Evolutionary conservation across 1,140 invertebrate genomes (phyloP).

Genomic region (Bombus difficillimus): DNA sequence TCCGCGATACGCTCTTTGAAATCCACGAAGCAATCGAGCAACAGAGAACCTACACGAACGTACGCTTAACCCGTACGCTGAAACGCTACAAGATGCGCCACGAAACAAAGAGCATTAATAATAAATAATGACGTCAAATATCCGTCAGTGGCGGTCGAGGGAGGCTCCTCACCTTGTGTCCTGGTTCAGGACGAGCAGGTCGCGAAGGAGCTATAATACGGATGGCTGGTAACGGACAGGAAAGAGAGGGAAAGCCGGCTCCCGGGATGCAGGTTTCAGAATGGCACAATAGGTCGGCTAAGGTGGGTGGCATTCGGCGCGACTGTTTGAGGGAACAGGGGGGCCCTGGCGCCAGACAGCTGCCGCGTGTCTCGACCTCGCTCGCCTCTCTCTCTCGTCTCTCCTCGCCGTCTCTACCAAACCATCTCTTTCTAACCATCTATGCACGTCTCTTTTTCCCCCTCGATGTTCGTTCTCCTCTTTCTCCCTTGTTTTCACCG

Average conservation of each 20-base stretch:
- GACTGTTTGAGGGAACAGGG: slow-evolving; percentile 72
- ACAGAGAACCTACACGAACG: too few relatives aligned
- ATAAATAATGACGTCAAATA: slow-evolving; percentile 47
- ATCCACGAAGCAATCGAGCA: too few relatives aligned
- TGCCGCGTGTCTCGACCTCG: slow-evolving; percentile 76
- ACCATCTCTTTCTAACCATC: too few relatives aligned
- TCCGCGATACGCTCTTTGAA: too few relatives aligned
- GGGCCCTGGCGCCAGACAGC: slow-evolving; percentile 75
- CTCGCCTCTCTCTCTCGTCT: slow-evolving; percentile 42
- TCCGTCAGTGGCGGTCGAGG: neutral
- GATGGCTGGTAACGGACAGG: slow-evolving; percentile 6
- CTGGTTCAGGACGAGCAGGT: slow-evolving; percentile 25
- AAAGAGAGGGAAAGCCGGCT: slow-evolving; percentile 59
- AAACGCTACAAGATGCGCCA: neutral
- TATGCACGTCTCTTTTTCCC: neutral
- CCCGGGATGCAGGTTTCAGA: slow-evolving; percentile 69
- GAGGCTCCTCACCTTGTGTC: neutral
- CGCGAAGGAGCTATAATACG: slow-evolving; percentile 1
- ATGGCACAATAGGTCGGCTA: slow-evolving; percentile 72
- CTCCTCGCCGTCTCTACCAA: neutral
- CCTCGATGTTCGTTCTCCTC: slow-evolving; percentile 6
- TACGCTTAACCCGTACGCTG: too few relatives aligned
- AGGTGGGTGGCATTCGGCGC: slow-evolving; percentile 73
- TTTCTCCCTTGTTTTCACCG: neutral
- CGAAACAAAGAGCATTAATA: slow-evolving; percentile 37